Percentiles rank a stretch among this genome's conserved stretches.
These are phyloP conservation scores for Drosophila mettleri DNA, from an alignment of 2,888 invertebrate genomes.

Conservation along the genomic window DNA sequence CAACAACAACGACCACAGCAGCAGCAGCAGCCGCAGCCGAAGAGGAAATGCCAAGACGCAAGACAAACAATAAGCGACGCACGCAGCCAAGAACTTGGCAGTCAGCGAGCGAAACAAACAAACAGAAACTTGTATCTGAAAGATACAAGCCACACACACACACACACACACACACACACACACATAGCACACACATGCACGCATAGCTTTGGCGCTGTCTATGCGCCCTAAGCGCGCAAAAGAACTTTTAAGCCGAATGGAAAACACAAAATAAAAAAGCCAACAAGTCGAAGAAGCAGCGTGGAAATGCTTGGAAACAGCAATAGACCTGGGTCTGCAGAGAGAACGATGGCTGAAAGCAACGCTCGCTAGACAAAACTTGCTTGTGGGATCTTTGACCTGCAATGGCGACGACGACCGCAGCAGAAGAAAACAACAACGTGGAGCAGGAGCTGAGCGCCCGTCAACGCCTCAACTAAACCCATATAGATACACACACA, in stretches of 20 bases:
- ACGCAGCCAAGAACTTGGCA: slow-evolving; percentile 51
- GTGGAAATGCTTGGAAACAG: slow-evolving; percentile 64
- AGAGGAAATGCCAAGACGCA: slow-evolving; percentile 68
- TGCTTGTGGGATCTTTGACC: slow-evolving; percentile 84
- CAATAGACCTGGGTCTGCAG: slow-evolving; percentile 46
- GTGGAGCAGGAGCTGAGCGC: slow-evolving; percentile 65
- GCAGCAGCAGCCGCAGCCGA: slow-evolving; percentile 15
- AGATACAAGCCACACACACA: slow-evolving; percentile 61
- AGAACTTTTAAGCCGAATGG: slow-evolving; percentile 57
- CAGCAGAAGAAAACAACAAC: slow-evolving; percentile 65
- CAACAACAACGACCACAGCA: not conserved
- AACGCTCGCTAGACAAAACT: slow-evolving; percentile 77
- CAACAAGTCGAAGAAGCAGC: slow-evolving; percentile 64
- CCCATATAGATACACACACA: slow-evolving; percentile 55
- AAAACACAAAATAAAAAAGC: slow-evolving; percentile 33
- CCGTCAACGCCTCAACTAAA: slow-evolving; percentile 66
- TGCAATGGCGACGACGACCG: slow-evolving; percentile 75
- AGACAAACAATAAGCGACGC: slow-evolving; percentile 56
- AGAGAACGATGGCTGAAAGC: slow-evolving; percentile 43
- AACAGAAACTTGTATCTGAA: slow-evolving; percentile 73
- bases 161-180: slow-evolving; percentile 34
- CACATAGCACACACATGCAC: slow-evolving; percentile 32
- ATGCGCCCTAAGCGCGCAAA: slow-evolving; percentile 66
- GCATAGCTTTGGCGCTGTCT: slow-evolving; percentile 49
- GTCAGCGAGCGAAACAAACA: slow-evolving; percentile 62